Evolutionary conservation across 2,797 vertebrate species (phyloP).

Genomic region (Morelia viridis): DNA sequence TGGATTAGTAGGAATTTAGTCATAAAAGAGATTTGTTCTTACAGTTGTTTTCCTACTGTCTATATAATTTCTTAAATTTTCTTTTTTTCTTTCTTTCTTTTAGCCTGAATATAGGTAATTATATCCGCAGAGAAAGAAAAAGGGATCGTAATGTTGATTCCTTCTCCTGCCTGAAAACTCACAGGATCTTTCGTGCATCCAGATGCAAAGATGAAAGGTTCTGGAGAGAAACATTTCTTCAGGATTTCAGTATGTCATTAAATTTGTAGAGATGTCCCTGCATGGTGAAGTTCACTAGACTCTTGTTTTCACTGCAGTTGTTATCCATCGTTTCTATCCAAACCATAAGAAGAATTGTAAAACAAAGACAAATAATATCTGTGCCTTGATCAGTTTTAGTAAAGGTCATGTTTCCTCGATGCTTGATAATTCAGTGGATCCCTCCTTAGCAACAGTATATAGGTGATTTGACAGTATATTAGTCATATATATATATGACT

Average conservation of each 20-base stretch:
- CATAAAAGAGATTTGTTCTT: constrained; percentile 31
- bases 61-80: background rate
- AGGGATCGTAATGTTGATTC: background rate
- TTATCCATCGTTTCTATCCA: background rate
- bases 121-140: constrained; percentile 41
- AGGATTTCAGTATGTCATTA: background rate
- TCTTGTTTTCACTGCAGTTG: background rate
- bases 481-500: no score
- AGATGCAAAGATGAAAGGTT: background rate
- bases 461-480: background rate
- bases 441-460: background rate
- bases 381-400: constrained; percentile 5
- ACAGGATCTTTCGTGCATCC: background rate
- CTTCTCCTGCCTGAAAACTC: background rate
- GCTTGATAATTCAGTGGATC: background rate
- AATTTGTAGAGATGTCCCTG: background rate
- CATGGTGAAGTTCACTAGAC: background rate
- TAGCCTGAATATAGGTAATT: constrained; percentile 51
- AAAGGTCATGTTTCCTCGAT: background rate
- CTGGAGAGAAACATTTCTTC: background rate
- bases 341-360: constrained; percentile 1
- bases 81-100: background rate
- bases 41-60: constrained; percentile 19
- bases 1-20: constrained; percentile 27
- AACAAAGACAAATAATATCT: background rate